These are phyloP conservation scores for Centropus unirufus DNA, from an alignment of 2,113 vertebrate species.

Conservation along the genomic window DNA sequence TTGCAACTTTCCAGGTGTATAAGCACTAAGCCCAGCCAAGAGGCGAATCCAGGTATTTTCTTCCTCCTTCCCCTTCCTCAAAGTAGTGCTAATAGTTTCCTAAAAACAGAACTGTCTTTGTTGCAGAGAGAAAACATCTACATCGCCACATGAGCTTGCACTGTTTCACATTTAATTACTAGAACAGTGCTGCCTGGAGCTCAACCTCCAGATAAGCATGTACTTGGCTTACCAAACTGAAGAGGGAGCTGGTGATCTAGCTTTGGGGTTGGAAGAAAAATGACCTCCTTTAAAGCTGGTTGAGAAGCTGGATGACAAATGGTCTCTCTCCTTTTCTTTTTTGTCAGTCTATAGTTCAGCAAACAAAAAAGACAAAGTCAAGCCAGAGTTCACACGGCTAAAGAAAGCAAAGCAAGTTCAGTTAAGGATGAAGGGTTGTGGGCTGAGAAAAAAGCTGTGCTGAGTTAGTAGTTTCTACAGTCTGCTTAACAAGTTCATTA, in stretches of 20 bases:
- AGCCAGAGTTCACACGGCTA: not conserved
- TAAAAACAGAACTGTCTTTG: not conserved
- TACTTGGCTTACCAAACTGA: conserved; percentile 84
- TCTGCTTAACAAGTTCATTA: conserved; percentile 14
- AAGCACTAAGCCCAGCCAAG: not conserved
- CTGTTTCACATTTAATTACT: not conserved
- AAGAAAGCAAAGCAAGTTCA: conserved; percentile 22
- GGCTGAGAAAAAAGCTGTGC: not conserved
- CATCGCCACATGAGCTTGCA: not conserved
- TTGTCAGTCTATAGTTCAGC: conserved; percentile 73
- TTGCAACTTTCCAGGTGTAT: not conserved
- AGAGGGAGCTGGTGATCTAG: conserved; percentile 80
- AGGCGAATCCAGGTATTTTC: not conserved
- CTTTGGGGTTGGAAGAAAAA: conserved; percentile 81
- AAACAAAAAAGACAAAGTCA: conserved; percentile 68
- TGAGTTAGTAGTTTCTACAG: not conserved
- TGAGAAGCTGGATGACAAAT: conserved; percentile 82
- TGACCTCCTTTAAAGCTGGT: conserved; percentile 77
- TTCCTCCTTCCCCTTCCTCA: not conserved
- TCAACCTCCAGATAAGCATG: not conserved
- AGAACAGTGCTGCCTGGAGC: not conserved
- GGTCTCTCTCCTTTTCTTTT: conserved; percentile 81
- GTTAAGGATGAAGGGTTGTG: not conserved
- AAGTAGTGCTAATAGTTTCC: not conserved
- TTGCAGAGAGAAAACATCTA: not conserved